phyloP scores from a whole-genome alignment of 2,113 vertebrate species.

The Dasypus novemcinctus region DNA sequence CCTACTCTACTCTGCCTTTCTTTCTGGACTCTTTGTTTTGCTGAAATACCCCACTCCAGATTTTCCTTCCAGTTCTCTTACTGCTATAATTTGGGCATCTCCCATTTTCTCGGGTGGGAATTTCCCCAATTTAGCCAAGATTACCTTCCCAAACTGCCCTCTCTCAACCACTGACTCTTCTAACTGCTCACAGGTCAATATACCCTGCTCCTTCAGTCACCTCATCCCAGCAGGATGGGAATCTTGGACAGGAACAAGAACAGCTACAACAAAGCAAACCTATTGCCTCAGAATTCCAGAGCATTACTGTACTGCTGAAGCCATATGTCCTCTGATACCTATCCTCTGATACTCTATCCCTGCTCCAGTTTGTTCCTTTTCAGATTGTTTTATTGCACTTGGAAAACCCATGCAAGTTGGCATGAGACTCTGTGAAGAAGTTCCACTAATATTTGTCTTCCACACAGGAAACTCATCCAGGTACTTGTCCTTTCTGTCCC shows the following conservation, averaged over 20 bases:
- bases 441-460: neutral
- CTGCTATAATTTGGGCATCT: neutral
- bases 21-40: constrained; percentile 12
- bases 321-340: rapidly evolving
- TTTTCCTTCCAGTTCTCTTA: neutral
- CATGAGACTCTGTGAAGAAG: neutral
- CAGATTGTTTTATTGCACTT: neutral
- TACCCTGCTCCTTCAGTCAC: neutral
- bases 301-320: neutral
- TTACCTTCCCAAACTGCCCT: neutral
- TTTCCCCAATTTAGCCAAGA: neutral
- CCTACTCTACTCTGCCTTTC: neutral
- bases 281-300: neutral
- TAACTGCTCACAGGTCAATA: neutral
- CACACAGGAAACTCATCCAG: neutral
- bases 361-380: neutral
- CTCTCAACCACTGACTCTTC: neutral
- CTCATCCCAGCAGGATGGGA: neutral
- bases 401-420: neutral
- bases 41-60: neutral
- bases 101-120: neutral
- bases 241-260: neutral
- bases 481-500: neutral
- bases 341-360: neutral
- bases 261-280: neutral